These are phyloP conservation scores for Maconellicoccus hirsutus DNA, from an alignment of 1,140 invertebrate species.

Conservation along the genomic window DNA sequence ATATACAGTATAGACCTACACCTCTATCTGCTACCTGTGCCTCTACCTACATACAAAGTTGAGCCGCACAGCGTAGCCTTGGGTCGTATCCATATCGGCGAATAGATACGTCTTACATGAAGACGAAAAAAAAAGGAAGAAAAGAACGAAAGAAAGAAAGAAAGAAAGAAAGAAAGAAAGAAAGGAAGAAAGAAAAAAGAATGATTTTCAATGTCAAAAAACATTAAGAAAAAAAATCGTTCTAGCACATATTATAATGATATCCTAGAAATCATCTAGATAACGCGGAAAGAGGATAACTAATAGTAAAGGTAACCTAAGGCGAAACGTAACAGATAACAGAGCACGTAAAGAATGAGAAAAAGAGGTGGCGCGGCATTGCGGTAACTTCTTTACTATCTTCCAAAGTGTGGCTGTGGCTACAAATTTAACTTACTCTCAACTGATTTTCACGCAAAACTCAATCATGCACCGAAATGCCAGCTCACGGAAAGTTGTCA, in stretches of 20 bases:
- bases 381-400: neutral
- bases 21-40: too few species aligned
- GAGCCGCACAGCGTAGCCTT: neutral
- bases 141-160: too few species aligned
- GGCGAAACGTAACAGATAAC: neutral
- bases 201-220: neutral
- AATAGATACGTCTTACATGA: too few species aligned
- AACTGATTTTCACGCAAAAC: too few species aligned
- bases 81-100: neutral
- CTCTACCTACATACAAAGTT: neutral
- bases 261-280: constrained; percentile 9
- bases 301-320: constrained; percentile 9
- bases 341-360: neutral
- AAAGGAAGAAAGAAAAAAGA: constrained; percentile 2
- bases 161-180: too few species aligned
- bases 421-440: neutral
- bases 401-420: neutral
- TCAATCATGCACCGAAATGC: too few species aligned
- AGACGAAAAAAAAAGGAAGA: too few species aligned
- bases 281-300: constrained; percentile 7
- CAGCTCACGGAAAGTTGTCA: too few species aligned
- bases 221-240: neutral
- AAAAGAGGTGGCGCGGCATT: constrained; percentile 6
- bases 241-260: neutral
- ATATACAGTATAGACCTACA: too few species aligned